Evolutionary conservation across 1,140 invertebrate species (phyloP), one percentile per base, ranked within the genome.

Genomic region (Orius insidiosus): DNA sequence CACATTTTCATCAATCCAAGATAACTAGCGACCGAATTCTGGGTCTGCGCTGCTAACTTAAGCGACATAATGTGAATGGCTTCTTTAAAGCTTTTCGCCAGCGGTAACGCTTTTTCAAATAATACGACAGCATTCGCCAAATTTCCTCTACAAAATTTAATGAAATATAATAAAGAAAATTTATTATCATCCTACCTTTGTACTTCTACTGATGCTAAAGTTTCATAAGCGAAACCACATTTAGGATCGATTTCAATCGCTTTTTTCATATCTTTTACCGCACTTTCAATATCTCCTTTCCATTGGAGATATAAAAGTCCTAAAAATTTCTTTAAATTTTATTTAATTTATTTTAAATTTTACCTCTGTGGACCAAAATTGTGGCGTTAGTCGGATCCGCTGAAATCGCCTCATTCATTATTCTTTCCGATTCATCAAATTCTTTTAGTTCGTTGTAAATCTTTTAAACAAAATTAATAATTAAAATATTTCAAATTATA

Each of bases 141-240:
- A 60, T 92, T 84, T 37, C 85, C 85, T 52, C 85, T 89, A 62
- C 54, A 74, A 54, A 56, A 65, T 51, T n/a, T n/a, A n/a, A n/a
- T n/a, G n/a, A 48, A 52, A 46, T 13, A 45, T 34, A 11, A 34
- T 24, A 24, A 24, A 7, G 24, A 34, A 39, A 39, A 9, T 14
- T 6, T 9, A 39, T 39, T 24, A 40, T 46, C 6, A 46, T 39
- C 50, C 64, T 68, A 87, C 85, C 80, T 78, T 67, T 94, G 88
- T 51, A 93, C 81, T 75, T 92, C 85, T 52, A 96, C 80, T 1
- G 87, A 90, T 50, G 85, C 90, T 40, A 95, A 66, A 18, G 89
- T 92, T 68, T 97, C 90, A 65, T 88, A 94, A 9, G 83, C 90
- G 69, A 92, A 85, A 66, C 89, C 81, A 70, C 88, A 94, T 63